Evolutionary conservation across 30 jellyfish, hydroid and myxozoan genomes (phyloP).

Genomic region (Cassiopea andromeda): DNA sequence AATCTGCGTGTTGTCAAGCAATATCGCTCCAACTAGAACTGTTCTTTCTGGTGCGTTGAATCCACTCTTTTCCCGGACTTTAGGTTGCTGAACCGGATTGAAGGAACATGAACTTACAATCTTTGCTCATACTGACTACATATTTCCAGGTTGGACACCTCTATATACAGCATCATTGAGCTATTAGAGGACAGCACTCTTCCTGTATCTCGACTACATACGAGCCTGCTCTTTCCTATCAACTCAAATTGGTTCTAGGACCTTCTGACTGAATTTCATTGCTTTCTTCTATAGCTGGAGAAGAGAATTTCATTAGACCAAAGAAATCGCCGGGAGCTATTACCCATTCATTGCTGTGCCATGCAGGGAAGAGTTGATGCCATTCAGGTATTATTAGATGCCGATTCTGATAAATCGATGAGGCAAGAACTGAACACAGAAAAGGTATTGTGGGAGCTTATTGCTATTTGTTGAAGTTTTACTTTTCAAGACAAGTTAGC

Average conservation of each 20-base stretch:
- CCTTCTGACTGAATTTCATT: background rate
- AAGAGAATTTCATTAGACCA: conserved; percentile 46
- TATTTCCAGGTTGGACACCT: too few relatives aligned
- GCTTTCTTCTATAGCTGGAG: conserved; percentile 29
- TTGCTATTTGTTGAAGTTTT: background rate
- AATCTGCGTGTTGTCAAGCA: too few relatives aligned
- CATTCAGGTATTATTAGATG: conserved; percentile 47
- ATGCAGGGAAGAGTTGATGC: conserved; percentile 81
- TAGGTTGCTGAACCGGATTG: too few relatives aligned
- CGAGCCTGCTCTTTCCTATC: background rate
- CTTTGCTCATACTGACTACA: too few relatives aligned
- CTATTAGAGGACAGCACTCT: too few relatives aligned
- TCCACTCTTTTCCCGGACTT: too few relatives aligned
- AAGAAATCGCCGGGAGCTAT: conserved; percentile 45
- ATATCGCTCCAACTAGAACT: too few relatives aligned
- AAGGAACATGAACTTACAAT: too few relatives aligned
- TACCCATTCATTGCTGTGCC: conserved; percentile 82
- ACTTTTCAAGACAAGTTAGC: too few relatives aligned
- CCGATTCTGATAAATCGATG: conserved; percentile 54
- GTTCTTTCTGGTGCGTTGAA: too few relatives aligned
- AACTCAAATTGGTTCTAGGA: background rate
- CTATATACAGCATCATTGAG: too few relatives aligned
- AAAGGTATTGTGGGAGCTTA: conserved; percentile 9
- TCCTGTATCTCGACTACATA: too few relatives aligned
- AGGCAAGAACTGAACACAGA: conserved; percentile 37